Conservation (phyloP, 2,797 vertebrate genomes). For the Thaleichthys pacificus region DNA sequence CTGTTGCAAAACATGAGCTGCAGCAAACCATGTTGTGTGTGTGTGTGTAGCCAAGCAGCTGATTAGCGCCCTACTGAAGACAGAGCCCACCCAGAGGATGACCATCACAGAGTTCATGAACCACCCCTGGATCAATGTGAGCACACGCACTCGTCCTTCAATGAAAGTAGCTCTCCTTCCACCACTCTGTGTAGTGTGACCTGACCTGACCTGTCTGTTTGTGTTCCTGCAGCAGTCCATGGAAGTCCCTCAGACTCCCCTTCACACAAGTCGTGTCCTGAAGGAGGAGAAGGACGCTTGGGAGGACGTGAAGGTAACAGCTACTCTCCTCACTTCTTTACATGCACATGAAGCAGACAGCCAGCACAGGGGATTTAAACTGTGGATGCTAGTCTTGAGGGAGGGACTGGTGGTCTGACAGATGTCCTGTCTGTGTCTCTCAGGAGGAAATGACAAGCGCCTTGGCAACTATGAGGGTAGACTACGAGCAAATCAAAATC, state of each 20-base stretch:
- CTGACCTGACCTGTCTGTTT: not conserved
- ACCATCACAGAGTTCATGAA: slow-evolving; percentile 99
- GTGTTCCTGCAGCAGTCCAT: slow-evolving; percentile 83
- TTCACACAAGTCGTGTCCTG: slow-evolving; percentile 96
- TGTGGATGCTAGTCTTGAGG: not conserved
- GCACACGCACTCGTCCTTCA: slow-evolving; percentile 12
- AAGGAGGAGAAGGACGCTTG: slow-evolving; percentile 94
- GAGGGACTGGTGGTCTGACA: too few relatives aligned
- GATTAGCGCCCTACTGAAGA: slow-evolving; percentile 93
- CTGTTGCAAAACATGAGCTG: not conserved
- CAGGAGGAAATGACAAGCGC: slow-evolving; percentile 99
- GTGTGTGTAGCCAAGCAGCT: slow-evolving; percentile 86
- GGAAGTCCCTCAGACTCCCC: slow-evolving; percentile 93
- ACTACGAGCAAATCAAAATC: slow-evolving; percentile 98
- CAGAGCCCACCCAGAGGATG: slow-evolving; percentile 95
- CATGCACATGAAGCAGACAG: not conserved
- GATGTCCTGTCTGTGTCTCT: not conserved
- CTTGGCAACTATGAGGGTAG: slow-evolving; percentile 96
- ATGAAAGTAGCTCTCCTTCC: not conserved
- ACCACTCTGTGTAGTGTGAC: not conserved
- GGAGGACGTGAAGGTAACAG: slow-evolving; percentile 96
- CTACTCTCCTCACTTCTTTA: not conserved
- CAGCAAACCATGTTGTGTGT: slow-evolving; percentile 4
- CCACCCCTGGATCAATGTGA: slow-evolving; percentile 98
- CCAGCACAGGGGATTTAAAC: not conserved